Base-by-base conservation (phyloP, 1,140 invertebrate species). In the Plectrocnemia conspersa region DNA sequence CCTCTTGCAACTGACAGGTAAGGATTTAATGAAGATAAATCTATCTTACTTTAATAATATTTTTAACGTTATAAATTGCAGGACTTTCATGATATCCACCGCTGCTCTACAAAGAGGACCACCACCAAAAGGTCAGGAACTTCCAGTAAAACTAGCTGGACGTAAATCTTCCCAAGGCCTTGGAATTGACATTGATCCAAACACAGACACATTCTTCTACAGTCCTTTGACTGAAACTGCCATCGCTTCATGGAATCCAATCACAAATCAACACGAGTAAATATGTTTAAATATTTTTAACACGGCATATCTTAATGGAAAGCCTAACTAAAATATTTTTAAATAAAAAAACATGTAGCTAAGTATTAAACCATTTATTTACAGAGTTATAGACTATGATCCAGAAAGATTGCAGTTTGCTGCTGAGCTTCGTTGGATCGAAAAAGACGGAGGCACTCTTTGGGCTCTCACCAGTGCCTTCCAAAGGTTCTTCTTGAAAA, bases 91-190 rank as follows among this genome's bases (percentile, higher is more conserved):
- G 38, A 79, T 91, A 3, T 78, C 85, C 6, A 86, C 85, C 0
- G 76, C 83, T 2, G 83, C 80, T 0, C 68, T 91, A 15, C 77
- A 81, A 10, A 78, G 82, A 0, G 86, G 87, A 9, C 85, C 86
- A 0, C 76, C 79, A 2, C 75, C 80, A 1, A 79, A 81, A 54
- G 81, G 79, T n/a, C 75, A 84, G 53, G 80, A 83, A 54, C 65
- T 90, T 33, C 85, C 86, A 0, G 83, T 89, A 0, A 79, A 80
- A 27, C 68, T 89, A 24, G 84, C 88, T 1, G 88, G 88, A 1
- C 82, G 80, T 56, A 91, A 91, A 67, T 87, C 86, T 0, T 90
- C 88, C 2, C 88, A 89, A 67, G 87, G 87, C 13, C 76, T 89
- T 1, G 84, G 82, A 1, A 58, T 91, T 9, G 76, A 82, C 0